Evolutionary conservation across 1,140 invertebrate species (phyloP), one percentile per base, ranked within the genome.

Genomic region (Zophobas morio): DNA sequence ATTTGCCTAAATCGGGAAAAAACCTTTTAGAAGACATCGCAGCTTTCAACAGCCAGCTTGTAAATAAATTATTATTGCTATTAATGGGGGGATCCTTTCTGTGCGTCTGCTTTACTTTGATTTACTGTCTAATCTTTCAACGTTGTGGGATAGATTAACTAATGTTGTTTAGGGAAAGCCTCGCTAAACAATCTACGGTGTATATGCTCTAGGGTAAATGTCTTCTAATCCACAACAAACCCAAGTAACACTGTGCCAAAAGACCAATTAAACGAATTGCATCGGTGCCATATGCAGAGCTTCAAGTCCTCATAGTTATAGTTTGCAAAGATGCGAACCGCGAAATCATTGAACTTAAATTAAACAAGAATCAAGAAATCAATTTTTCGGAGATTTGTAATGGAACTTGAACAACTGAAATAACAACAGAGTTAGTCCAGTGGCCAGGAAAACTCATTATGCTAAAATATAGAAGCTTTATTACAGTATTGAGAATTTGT

Each of bases 71-170:
- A 66, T 42, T 66, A 39, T 6, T 33, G 60, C 60, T 40, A 66
- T 42, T 8, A 66, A 40, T 42, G 60, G 39, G 20, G 32, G 39
- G 35, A 66, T 66, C 60, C 37, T 66, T 42, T 40, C 60, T 32
- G 4, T 51, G 6, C 57, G 57, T 40, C 60, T 46, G 39, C 39
- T 66, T 46, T 46, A 66, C 60, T 42, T 66, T 66, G 60, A 66
- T 66, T 66, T 46, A 66, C 37, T 42, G 20, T 66, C 60, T 66
- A 66, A 66, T 66, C 60, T 66, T 66, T 66, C 37, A 42, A 37
- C 20, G 39, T 42, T 66, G 60, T n/a, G 40, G 39, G 39, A 63
- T 63, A 63, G 37, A 66, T 66, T 42, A 66, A 42, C 60, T 42
- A 66, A 46, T 66, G 49, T 51, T 51, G 6, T 51, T 5, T 20